Evolutionary conservation across 2,797 vertebrate genomes (phyloP).

Genomic region (Oceanodroma leucorhoa): DNA sequence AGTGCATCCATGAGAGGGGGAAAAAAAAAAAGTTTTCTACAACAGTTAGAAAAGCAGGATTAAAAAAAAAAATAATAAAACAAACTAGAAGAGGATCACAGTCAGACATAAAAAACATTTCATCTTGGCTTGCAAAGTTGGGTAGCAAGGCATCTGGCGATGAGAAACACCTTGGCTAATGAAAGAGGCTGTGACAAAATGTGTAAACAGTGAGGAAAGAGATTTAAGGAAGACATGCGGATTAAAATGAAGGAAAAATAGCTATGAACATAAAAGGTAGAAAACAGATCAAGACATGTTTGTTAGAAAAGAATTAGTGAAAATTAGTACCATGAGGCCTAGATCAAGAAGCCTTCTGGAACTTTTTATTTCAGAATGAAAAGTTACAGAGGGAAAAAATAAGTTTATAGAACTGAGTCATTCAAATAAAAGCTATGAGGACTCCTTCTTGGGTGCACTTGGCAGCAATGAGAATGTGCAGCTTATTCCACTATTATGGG

Average conservation of each 20-base stretch:
- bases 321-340: background rate
- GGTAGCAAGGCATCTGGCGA: slow-evolving; percentile 29
- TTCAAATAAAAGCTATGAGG: background rate
- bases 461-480: background rate
- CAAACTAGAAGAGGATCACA: background rate
- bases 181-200: background rate
- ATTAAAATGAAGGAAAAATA: background rate
- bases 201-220: slow-evolving; percentile 15
- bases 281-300: background rate
- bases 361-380: background rate
- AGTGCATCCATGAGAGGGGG: background rate
- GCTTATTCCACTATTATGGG: background rate
- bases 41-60: background rate
- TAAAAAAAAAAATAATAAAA: background rate
- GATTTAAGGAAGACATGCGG: background rate
- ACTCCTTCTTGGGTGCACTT: background rate
- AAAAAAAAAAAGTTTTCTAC: background rate
- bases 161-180: background rate
- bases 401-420: background rate
- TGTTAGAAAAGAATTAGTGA: background rate
- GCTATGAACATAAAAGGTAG: background rate
- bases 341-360: background rate
- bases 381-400: background rate
- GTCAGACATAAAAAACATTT: background rate
- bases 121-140: background rate